A percentile compares a stretch with the other conserved stretches of the same genome.
Evolutionary conservation across 2,113 vertebrate genomes (phyloP).

Genomic region (Probosciger aterrimus): DNA sequence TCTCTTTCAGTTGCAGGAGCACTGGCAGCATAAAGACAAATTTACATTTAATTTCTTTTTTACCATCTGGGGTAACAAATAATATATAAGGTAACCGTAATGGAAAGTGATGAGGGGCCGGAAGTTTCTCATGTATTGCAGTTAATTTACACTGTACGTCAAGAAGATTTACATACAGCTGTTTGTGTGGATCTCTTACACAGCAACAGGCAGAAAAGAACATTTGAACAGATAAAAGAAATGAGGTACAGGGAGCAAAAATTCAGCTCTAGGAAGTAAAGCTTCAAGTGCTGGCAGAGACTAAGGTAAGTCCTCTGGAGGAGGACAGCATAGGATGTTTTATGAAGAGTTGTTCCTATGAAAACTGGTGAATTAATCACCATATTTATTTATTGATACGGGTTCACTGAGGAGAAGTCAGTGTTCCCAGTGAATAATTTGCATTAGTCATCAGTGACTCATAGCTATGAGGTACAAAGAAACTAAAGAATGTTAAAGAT

Average conservation of each 20-base stretch:
- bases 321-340: background rate
- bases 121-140: slow-evolving; percentile 12
- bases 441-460: background rate
- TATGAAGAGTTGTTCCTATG: background rate
- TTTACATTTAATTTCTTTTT: background rate
- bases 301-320: background rate
- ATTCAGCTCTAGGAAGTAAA: background rate
- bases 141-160: background rate
- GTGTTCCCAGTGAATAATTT: background rate
- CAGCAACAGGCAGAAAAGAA: background rate
- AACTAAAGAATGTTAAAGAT: background rate
- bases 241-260: background rate
- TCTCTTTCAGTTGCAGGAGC: background rate
- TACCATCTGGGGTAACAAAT: slow-evolving; percentile 34
- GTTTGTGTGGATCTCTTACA: background rate
- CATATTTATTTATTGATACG: background rate
- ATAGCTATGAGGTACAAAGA: background rate
- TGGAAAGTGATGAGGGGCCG: slow-evolving; percentile 1
- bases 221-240: background rate
- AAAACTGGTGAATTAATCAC: background rate
- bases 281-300: background rate
- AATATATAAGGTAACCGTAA: slow-evolving; percentile 20
- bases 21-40: background rate
- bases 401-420: background rate
- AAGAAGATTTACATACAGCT: background rate